A percentile compares a stretch with the other conserved stretches of the same genome.
Evolutionary conservation across 2,797 vertebrate species (phyloP).

Genomic region (Synanceia verrucosa): DNA sequence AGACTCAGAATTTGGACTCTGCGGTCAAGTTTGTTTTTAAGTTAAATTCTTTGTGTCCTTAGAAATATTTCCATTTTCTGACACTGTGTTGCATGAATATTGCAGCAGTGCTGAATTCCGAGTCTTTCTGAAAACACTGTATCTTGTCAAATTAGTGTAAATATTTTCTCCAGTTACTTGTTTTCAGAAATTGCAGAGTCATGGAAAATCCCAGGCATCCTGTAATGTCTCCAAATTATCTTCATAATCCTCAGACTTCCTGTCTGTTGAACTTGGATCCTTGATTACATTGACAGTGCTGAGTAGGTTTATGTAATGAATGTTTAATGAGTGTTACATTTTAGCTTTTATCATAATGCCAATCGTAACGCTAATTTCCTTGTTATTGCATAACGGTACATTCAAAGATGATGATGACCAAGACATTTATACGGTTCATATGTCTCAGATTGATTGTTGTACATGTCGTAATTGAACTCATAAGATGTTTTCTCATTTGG

Average conservation of each 20-base stretch:
- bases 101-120: neutral
- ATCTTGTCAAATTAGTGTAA: neutral
- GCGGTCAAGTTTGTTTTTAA: neutral
- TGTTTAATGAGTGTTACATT: constrained; percentile 24
- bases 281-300: neutral
- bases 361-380: constrained; percentile 27
- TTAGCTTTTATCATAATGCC: constrained; percentile 6
- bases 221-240: neutral
- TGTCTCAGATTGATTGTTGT: constrained; percentile 2
- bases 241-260: neutral
- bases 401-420: constrained; percentile 12
- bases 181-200: neutral
- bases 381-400: constrained; percentile 7
- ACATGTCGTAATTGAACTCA: constrained; percentile 15
- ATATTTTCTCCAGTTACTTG: neutral
- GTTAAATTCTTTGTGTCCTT: neutral
- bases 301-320: constrained; percentile 5
- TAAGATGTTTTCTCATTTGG: constrained; percentile 26
- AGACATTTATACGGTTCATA: neutral
- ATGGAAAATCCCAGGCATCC: neutral
- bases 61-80: neutral
- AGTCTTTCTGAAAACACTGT: neutral
- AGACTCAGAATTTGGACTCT: too few species aligned
- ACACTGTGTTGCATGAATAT: neutral
- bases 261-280: neutral